Evolutionary conservation across 1,140 invertebrate genomes (phyloP).

Genomic region (Harpegnathos saltator): DNA sequence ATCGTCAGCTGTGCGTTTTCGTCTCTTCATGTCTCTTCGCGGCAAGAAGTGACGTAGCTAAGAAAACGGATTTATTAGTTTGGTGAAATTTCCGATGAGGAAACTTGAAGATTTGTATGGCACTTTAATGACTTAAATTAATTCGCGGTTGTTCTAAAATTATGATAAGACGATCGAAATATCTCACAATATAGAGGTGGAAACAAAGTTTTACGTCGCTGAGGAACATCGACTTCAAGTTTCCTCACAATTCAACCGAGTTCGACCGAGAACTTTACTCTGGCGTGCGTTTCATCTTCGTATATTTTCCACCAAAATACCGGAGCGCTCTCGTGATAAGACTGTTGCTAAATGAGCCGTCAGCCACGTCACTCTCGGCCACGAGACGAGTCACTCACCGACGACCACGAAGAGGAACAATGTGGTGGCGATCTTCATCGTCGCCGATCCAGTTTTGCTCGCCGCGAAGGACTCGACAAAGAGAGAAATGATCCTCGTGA

Average conservation of each 20-base stretch:
- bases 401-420: slow-evolving; percentile 82
- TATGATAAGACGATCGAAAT: background rate
- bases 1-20: background rate
- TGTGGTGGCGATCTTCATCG: slow-evolving; percentile 82
- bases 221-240: background rate
- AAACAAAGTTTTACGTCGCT: background rate
- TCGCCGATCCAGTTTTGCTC: slow-evolving; percentile 74
- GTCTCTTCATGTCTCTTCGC: background rate
- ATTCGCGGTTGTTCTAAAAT: slow-evolving; percentile 13
- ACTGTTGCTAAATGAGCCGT: background rate
- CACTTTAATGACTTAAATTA: background rate
- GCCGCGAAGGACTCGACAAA: slow-evolving; percentile 40
- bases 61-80: background rate
- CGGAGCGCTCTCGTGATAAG: background rate
- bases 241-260: background rate
- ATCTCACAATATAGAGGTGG: background rate
- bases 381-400: slow-evolving; percentile 76
- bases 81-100: too few relatives aligned
- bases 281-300: too few relatives aligned
- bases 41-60: background rate
- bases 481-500: slow-evolving; percentile 21
- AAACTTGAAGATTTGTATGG: background rate
- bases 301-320: background rate
- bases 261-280: background rate
- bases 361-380: slow-evolving; percentile 3